Conservation (phyloP, 2,888 invertebrate genomes). For the Thera obeliscata region DNA sequence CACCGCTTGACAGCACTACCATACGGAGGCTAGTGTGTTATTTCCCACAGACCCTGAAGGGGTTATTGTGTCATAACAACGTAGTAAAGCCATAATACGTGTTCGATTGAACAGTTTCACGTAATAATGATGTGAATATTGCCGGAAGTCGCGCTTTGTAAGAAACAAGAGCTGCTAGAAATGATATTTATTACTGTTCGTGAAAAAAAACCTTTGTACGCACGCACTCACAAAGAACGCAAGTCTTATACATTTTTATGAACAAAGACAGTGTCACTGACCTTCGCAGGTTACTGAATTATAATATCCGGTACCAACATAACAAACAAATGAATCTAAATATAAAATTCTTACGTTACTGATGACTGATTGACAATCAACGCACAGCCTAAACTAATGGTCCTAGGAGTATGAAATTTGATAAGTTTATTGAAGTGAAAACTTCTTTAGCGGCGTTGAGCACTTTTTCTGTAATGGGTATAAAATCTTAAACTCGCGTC, state of each 20-base stretch:
- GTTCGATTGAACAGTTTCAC: constrained; percentile 35
- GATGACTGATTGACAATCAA: no score
- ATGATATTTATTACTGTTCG: background rate
- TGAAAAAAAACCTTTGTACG: no score
- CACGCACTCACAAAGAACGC: background rate
- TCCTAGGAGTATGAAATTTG: no score
- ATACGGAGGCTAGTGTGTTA: constrained; percentile 4
- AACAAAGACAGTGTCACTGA: background rate
- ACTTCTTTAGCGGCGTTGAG: no score
- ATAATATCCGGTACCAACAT: background rate
- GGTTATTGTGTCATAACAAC: constrained; percentile 36
- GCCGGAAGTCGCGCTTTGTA: constrained; percentile 33
- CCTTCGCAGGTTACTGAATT: background rate
- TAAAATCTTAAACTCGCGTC: no score
- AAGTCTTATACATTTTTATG: background rate
- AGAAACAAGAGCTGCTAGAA: constrained; percentile 2
- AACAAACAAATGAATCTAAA: background rate
- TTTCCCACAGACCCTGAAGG: constrained; percentile 48
- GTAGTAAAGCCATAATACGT: constrained; percentile 30
- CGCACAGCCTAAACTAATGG: no score
- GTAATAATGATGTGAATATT: constrained; percentile 33
- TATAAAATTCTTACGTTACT: background rate
- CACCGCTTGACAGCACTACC: background rate
- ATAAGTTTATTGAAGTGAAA: no score
- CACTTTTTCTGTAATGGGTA: no score